Percentiles rank a stretch among this genome's conserved stretches.
phyloP scores from a whole-genome alignment of 1,140 invertebrate genomes.

The Littorina saxatilis region DNA sequence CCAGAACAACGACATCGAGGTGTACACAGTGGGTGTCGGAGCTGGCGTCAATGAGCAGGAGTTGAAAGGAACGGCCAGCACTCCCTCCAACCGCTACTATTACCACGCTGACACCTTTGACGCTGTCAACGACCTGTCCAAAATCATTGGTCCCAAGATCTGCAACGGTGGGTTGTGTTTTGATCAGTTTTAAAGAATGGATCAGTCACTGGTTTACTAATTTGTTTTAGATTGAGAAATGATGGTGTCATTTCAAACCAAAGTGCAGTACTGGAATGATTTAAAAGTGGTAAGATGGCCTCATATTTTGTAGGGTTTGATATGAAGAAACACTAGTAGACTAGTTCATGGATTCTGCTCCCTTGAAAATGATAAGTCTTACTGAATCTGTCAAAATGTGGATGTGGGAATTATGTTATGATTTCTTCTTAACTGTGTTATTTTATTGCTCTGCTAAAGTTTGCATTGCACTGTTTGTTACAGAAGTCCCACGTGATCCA shows the following conservation, averaged over 20 bases:
- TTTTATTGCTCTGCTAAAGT: too few species aligned
- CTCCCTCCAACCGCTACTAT: conserved; percentile 57
- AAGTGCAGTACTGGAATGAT: not conserved
- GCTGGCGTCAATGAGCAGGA: conserved; percentile 55
- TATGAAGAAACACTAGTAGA: too few species aligned
- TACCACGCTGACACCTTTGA: conserved; percentile 61
- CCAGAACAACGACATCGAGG: conserved; percentile 57
- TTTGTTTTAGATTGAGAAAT: too few species aligned
- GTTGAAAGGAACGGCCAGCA: conserved; percentile 56
- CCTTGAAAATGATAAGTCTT: too few species aligned
- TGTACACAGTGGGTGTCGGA: conserved; percentile 67
- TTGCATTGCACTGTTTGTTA: conserved; percentile 34
- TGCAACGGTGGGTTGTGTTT: conserved; percentile 61
- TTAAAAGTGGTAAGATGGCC: too few species aligned
- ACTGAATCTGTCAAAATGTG: too few species aligned
- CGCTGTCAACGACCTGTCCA: conserved; percentile 49
- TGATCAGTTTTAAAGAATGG: too few species aligned
- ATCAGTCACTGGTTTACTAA: too few species aligned
- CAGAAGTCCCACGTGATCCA: conserved; percentile 61
- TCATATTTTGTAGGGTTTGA: too few species aligned
- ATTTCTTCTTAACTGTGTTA: too few species aligned
- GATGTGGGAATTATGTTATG: too few species aligned
- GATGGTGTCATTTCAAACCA: not conserved
- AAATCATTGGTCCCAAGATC: conserved; percentile 56
- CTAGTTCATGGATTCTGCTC: too few species aligned